These are phyloP conservation scores for Pocota personata DNA, from an alignment of 2,888 invertebrate species.

Conservation along the genomic window DNA sequence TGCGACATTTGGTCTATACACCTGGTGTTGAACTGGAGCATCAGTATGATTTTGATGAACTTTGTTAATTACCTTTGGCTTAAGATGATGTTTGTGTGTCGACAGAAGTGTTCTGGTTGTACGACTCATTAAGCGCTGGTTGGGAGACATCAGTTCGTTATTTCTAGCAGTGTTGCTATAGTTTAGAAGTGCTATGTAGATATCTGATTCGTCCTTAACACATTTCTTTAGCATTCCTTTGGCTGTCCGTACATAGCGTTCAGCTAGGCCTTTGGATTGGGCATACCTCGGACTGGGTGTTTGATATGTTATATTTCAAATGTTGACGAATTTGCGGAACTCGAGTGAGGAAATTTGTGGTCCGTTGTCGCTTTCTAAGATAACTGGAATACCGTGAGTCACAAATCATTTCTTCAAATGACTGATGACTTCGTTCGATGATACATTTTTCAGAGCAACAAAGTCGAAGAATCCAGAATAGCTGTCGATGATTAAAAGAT, in stretches of 20 bases:
- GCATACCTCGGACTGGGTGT: constrained; percentile 62
- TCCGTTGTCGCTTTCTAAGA: constrained; percentile 7
- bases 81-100: too few species aligned
- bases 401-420: background rate
- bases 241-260: constrained; percentile 61
- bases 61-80: too few species aligned
- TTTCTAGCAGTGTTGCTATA: too few species aligned
- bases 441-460: background rate
- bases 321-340: constrained; percentile 51
- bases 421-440: background rate
- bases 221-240: constrained; percentile 61
- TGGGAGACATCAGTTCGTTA: too few species aligned
- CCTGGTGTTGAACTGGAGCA: too few species aligned
- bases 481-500: too few species aligned
- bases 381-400: constrained; percentile 13
- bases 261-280: constrained; percentile 61
- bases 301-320: constrained; percentile 58
- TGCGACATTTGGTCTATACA: too few species aligned
- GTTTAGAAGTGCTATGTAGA: too few species aligned
- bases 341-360: constrained; percentile 51
- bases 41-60: too few species aligned
- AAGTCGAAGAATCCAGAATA: constrained; percentile 51
- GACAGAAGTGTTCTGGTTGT: too few species aligned
- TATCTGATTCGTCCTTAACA: too few species aligned
- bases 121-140: too few species aligned